Conservation (phyloP, 2,113 vertebrate species). For the Protomyctophum bolini region DNA sequence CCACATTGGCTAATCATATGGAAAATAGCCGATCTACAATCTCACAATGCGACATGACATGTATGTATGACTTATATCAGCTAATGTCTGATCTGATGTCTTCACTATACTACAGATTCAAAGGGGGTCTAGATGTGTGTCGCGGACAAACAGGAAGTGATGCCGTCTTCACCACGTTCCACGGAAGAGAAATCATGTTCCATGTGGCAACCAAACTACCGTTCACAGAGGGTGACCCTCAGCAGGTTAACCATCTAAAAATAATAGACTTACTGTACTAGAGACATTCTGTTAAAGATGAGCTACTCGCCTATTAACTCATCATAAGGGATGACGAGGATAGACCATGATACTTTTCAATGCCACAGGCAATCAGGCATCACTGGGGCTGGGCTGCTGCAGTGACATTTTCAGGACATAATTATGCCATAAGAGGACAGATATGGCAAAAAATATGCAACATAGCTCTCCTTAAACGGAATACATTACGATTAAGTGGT, state of each 20-base stretch:
- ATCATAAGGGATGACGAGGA: too few species aligned
- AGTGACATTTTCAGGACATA: too few species aligned
- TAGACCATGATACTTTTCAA: neutral
- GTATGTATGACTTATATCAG: conserved; percentile 5
- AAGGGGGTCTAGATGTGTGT: conserved; percentile 89
- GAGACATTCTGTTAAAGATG: too few species aligned
- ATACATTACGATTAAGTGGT: too few species aligned
- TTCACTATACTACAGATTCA: conserved; percentile 76
- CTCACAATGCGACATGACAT: neutral
- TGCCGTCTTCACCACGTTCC: conserved; percentile 87
- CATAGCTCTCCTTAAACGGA: too few species aligned
- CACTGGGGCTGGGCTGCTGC: too few species aligned
- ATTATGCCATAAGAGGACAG: too few species aligned
- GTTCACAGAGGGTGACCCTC: conserved; percentile 88
- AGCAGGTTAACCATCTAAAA: conserved; percentile 79
- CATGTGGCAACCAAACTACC: conserved; percentile 91
- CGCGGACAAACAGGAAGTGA: conserved; percentile 89
- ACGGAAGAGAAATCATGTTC: conserved; percentile 90
- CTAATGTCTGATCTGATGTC: neutral
- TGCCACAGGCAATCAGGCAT: neutral
- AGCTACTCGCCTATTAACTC: too few species aligned
- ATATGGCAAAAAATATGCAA: too few species aligned
- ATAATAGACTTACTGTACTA: too few species aligned
- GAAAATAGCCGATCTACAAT: too few species aligned
- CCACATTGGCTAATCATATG: too few species aligned